A percentile compares a stretch with the other conserved stretches of the same genome.
phyloP scores from a whole-genome alignment of 2,888 invertebrate species.

The Xylophagus ater region DNA sequence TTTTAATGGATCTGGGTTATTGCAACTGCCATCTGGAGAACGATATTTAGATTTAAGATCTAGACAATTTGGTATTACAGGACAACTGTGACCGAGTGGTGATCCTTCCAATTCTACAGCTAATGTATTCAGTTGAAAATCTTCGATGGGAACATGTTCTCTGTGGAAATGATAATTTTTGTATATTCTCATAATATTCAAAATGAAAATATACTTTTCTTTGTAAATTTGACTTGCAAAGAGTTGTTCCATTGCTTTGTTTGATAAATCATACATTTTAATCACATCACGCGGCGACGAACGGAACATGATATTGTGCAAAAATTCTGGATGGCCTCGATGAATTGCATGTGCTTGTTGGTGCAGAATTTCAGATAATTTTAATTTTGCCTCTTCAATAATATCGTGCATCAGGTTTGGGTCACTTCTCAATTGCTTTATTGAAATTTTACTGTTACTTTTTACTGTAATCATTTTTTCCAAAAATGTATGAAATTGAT shows the following conservation, averaged over 20 bases:
- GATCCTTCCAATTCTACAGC: conserved; percentile 29
- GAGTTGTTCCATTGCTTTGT: conserved; percentile 42
- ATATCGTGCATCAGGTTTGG: conserved; percentile 18
- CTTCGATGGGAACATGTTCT: conserved; percentile 31
- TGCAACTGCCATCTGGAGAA: conserved; percentile 70
- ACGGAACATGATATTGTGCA: conserved; percentile 33
- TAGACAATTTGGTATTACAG: conserved; percentile 39
- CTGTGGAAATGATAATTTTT: conserved; percentile 14
- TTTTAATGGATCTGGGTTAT: conserved; percentile 47
- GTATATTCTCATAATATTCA: not conserved
- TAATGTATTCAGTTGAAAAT: conserved; percentile 35
- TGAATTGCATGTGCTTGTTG: conserved; percentile 32
- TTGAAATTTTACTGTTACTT: not conserved
- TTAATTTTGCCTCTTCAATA: conserved; percentile 30
- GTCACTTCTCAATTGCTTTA: not conserved
- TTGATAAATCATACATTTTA: conserved; percentile 38
- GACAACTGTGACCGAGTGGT: conserved; percentile 30
- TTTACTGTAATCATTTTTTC: not conserved
- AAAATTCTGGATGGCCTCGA: conserved; percentile 33
- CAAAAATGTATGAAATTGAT: not conserved
- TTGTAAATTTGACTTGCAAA: conserved; percentile 42
- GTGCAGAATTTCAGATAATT: conserved; percentile 36
- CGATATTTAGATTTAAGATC: conserved; percentile 47
- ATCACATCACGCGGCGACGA: conserved; percentile 32
- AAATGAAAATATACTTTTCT: conserved; percentile 31